Conservation (phyloP, 1,140 invertebrate genomes). For the Meloidogyne chitwoodi region DNA sequence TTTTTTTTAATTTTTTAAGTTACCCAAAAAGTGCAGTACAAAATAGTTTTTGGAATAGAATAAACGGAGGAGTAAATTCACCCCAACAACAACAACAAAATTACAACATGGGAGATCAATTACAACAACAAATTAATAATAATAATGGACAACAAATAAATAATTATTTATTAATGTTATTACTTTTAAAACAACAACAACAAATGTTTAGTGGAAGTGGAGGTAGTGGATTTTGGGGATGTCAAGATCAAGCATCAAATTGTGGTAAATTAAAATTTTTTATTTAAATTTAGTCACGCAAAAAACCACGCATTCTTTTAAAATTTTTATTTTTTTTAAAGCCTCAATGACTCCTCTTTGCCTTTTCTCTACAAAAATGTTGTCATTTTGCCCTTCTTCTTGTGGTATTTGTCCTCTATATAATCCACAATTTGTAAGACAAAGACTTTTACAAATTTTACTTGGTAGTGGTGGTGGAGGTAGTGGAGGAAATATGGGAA, state of each 20-base stretch:
- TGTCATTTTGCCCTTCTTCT: not conserved
- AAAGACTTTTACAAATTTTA: not conserved
- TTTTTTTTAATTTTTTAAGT: not conserved
- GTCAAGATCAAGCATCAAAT: not conserved
- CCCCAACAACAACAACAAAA: not conserved
- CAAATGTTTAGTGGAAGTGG: not conserved
- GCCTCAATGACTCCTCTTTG: too few relatives aligned
- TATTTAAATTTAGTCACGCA: too few relatives aligned
- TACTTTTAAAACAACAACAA: not conserved
- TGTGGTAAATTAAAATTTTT: not conserved
- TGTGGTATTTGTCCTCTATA: not conserved
- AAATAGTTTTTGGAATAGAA: not conserved
- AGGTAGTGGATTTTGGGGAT: not conserved
- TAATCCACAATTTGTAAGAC: not conserved
- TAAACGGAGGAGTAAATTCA: not conserved
- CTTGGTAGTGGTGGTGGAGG: not conserved
- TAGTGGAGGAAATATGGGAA: not conserved
- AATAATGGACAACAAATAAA: not conserved
- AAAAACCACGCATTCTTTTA: too few relatives aligned
- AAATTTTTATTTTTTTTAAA: too few relatives aligned
- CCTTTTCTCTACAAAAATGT: not conserved
- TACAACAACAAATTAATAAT: too few relatives aligned
- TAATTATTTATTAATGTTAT: not conserved
- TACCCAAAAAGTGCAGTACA: not conserved
- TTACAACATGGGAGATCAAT: not conserved